phyloP scores from a whole-genome alignment of 1,140 invertebrate species.

The Heliconius eleuchia region DNA sequence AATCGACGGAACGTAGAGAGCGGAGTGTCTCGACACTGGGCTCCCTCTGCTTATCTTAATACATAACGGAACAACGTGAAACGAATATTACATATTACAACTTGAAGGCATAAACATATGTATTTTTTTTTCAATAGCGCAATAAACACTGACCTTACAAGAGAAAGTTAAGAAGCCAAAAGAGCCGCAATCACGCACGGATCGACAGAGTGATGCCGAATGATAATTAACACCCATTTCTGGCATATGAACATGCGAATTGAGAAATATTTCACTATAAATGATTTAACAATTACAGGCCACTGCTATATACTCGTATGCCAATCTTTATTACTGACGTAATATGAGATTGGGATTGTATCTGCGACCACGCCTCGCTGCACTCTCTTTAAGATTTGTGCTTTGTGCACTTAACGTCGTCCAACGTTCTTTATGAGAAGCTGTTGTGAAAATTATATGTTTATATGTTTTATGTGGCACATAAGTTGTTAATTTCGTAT shows the following conservation, averaged over 20 bases:
- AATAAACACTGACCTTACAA: not conserved
- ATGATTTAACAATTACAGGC: constrained; percentile 39
- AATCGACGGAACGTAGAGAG: no score
- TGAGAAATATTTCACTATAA: constrained; percentile 41
- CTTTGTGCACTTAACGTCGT: not conserved
- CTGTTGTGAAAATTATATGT: not conserved
- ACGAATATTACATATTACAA: not conserved
- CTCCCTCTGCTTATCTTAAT: no score
- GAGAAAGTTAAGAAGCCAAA: not conserved
- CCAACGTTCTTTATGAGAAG: not conserved
- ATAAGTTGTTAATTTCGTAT: no score
- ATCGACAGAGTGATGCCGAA: constrained; percentile 23
- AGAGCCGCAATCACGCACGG: constrained; percentile 4
- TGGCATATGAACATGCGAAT: constrained; percentile 27
- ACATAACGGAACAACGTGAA: not conserved
- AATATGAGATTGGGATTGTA: constrained; percentile 4
- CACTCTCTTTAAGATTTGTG: not conserved
- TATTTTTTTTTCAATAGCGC: not conserved
- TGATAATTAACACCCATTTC: constrained; percentile 28
- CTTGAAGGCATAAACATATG: not conserved
- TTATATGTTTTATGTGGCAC: not conserved
- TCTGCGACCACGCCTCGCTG: constrained; percentile 23
- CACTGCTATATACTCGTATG: constrained; percentile 19
- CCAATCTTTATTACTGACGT: constrained; percentile 30
- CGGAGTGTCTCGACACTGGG: no score